Conservation (phyloP, 2,113 vertebrate species). For the Trichomycterus rosablanca region DNA sequence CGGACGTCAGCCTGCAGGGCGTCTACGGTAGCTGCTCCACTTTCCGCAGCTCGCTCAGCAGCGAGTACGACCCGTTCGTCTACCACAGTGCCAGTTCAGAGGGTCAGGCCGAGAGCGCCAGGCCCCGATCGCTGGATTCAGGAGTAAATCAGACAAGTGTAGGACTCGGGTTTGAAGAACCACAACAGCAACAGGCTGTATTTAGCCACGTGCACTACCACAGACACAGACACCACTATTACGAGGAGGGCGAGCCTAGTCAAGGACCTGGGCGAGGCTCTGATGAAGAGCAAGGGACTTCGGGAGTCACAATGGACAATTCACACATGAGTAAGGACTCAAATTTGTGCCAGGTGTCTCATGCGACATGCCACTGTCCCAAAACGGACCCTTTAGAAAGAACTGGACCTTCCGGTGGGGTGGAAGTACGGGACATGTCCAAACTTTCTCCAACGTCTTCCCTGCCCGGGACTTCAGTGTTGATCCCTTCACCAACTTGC, state of each 20-base stretch:
- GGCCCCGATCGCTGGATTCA: constrained; percentile 81
- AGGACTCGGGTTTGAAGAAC: constrained; percentile 56
- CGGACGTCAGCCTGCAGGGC: constrained; percentile 87
- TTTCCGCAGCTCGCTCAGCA: constrained; percentile 93
- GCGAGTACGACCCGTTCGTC: constrained; percentile 88
- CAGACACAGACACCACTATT: constrained; percentile 92
- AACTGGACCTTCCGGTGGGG: constrained; percentile 52
- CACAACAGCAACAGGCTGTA: constrained; percentile 67
- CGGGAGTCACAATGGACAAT: constrained; percentile 36
- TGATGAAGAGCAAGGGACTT: constrained; percentile 62
- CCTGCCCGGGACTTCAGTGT: constrained; percentile 51
- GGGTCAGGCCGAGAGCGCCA: constrained; percentile 52
- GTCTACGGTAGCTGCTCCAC: constrained; percentile 95
- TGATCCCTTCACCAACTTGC: constrained; percentile 55
- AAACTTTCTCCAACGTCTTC: constrained; percentile 33
- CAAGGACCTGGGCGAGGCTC: constrained; percentile 59
- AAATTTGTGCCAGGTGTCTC: constrained; percentile 55
- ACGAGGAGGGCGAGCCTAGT: constrained; percentile 69
- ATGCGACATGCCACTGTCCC: constrained; percentile 60
- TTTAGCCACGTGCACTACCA: constrained; percentile 90
- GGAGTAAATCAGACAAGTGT: constrained; percentile 59
- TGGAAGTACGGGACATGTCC: constrained; percentile 52
- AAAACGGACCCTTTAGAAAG: constrained; percentile 55
- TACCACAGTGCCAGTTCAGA: constrained; percentile 70
- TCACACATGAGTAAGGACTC: constrained; percentile 59